Evolutionary conservation across 1,140 invertebrate genomes (phyloP).

Genomic region (Bombus balteatus): DNA sequence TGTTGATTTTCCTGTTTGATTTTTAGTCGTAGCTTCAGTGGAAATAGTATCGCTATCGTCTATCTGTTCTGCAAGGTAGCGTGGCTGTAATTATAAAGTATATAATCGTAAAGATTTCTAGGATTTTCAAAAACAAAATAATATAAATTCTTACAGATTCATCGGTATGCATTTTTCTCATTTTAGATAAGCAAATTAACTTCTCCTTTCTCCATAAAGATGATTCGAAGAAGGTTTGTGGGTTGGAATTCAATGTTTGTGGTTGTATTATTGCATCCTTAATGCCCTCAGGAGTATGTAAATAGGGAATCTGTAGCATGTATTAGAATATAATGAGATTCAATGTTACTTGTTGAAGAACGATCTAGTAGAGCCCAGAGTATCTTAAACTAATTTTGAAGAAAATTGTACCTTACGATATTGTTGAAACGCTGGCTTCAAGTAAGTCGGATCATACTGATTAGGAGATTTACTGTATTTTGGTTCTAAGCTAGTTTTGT

Average conservation of each 20-base stretch:
- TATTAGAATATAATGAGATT: neutral
- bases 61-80: neutral
- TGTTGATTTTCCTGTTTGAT: neutral
- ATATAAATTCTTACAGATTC: constrained; percentile 19
- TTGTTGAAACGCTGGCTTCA: constrained; percentile 46
- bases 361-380: neutral
- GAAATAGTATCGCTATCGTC: neutral
- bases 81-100: constrained; percentile 1
- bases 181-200: constrained; percentile 72
- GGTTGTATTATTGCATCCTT: constrained; percentile 66
- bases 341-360: neutral
- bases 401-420: constrained; percentile 54
- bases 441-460: constrained; percentile 50
- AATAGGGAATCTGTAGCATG: constrained; percentile 56
- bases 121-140: neutral
- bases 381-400: neutral
- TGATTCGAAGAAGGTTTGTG: constrained; percentile 71
- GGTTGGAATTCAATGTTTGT: constrained; percentile 64
- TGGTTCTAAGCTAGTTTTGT: constrained; percentile 70
- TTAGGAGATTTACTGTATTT: constrained; percentile 60
- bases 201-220: constrained; percentile 75
- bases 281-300: constrained; percentile 52
- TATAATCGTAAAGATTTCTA: neutral
- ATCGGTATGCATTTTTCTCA: constrained; percentile 51
- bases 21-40: neutral